Evolutionary conservation across 2,888 invertebrate genomes (phyloP).

Genomic region (Herminia tarsipennalis): DNA sequence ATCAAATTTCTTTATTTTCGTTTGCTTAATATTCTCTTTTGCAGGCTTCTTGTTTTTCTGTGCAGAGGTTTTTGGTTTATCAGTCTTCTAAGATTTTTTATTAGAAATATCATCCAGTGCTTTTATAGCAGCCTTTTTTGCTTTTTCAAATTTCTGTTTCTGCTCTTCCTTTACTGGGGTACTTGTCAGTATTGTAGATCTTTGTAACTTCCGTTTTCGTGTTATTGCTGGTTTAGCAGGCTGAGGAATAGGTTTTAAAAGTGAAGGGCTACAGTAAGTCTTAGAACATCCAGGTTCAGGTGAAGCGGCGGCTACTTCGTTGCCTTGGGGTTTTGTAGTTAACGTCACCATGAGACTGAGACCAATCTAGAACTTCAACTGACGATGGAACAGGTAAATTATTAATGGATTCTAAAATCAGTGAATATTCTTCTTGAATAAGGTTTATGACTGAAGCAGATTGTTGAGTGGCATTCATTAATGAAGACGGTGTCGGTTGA

Average conservation of each 20-base stretch:
- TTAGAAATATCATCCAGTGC: constrained; percentile 33
- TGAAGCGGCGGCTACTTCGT: too few species aligned
- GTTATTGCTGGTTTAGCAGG: constrained; percentile 20
- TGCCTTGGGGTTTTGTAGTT: too few species aligned
- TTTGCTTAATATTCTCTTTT: constrained; percentile 33
- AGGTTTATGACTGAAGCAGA: background rate
- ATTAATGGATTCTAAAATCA: background rate
- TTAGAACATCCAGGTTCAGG: background rate
- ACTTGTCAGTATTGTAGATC: constrained; percentile 31
- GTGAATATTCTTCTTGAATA: background rate
- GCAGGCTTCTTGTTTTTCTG: constrained; percentile 20
- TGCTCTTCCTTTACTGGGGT: constrained; percentile 25
- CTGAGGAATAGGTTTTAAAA: constrained; percentile 20
- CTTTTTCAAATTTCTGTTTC: constrained; percentile 33
- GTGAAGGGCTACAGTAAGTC: background rate
- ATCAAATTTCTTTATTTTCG: constrained; percentile 33
- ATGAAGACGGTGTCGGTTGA: too few species aligned
- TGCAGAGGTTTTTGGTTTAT: constrained; percentile 18
- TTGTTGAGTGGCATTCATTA: background rate
- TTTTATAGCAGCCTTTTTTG: constrained; percentile 37
- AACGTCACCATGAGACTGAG: too few species aligned
- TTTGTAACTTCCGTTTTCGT: constrained; percentile 31
- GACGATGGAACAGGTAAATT: background rate
- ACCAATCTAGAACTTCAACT: too few species aligned
- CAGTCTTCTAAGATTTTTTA: constrained; percentile 33